Percentiles rank a stretch among this genome's conserved stretches.
Conservation (phyloP, 1,140 invertebrate genomes). For the Hylyphantes graminicola region DNA sequence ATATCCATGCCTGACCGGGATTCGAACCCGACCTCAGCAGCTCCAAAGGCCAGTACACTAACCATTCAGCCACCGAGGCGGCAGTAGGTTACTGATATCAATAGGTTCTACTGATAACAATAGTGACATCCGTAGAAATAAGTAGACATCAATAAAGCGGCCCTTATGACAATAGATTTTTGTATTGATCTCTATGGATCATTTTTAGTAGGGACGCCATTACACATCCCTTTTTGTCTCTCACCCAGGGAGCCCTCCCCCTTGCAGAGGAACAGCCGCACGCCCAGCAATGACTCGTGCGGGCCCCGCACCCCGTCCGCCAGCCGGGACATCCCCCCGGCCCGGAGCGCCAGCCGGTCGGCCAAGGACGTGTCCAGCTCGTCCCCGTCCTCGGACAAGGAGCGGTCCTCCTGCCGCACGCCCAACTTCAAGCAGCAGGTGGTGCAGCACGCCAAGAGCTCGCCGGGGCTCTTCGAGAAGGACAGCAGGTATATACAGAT, state of each 20-base stretch:
- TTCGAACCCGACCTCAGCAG: too few species aligned
- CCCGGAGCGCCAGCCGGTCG: conserved; percentile 21
- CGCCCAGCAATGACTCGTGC: conserved; percentile 23
- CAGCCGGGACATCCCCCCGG: not conserved
- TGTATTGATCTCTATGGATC: too few species aligned
- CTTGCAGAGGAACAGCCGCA: conserved; percentile 17
- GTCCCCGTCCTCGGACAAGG: conserved; percentile 6
- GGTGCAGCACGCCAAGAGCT: conserved; percentile 49
- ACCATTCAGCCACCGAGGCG: too few species aligned
- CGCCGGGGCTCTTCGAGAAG: conserved; percentile 31
- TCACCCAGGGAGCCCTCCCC: conserved; percentile 26
- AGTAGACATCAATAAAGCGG: too few species aligned
- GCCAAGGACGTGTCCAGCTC: conserved; percentile 24
- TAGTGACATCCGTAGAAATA: too few species aligned
- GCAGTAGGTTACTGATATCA: too few species aligned
- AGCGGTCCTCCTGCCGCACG: not conserved
- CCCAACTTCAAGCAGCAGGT: conserved; percentile 28
- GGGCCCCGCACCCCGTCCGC: not conserved
- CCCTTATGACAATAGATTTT: too few species aligned
- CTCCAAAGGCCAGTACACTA: too few species aligned
- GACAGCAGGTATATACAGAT: not conserved
- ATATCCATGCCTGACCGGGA: too few species aligned
- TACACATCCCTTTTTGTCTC: too few species aligned
- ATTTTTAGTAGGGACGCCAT: too few species aligned
- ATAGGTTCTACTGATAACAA: too few species aligned